A percentile compares a stretch with the other conserved stretches of the same genome.
Conservation (phyloP, 2,797 vertebrate species). For the Pipistrellus pygmaeus region DNA sequence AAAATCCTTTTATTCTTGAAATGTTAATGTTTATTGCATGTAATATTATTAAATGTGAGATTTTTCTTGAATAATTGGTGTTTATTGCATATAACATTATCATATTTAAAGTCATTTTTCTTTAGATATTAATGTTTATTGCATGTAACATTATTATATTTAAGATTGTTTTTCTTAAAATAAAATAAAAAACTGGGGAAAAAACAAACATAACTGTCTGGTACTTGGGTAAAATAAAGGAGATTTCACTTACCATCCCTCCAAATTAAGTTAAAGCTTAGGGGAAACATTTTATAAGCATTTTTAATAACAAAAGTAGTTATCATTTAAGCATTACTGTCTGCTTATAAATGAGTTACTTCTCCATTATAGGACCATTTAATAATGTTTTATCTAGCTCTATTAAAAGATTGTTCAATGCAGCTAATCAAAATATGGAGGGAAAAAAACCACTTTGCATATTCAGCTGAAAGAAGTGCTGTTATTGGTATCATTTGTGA, state of each 20-base stretch:
- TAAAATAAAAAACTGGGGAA: no score
- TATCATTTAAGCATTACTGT: slow-evolving; percentile 59
- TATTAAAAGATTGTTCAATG: slow-evolving; percentile 31
- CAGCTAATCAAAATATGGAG: slow-evolving; percentile 59
- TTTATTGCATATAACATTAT: no score
- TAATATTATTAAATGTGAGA: no score
- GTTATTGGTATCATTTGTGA: slow-evolving; percentile 68
- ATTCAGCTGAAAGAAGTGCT: slow-evolving; percentile 68
- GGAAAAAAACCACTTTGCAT: slow-evolving; percentile 70
- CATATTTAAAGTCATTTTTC: no score
- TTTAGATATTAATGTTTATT: no score
- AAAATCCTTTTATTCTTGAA: no score
- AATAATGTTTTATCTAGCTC: slow-evolving; percentile 16
- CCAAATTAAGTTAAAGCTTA: slow-evolving; percentile 66
- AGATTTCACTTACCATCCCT: background rate
- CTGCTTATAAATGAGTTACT: slow-evolving; percentile 62
- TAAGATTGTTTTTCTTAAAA: no score
- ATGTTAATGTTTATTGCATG: no score
- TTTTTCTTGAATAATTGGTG: no score
- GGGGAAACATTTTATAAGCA: slow-evolving; percentile 63
- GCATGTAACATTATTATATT: no score
- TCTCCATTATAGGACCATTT: slow-evolving; percentile 72
- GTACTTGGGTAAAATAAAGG: slow-evolving; percentile 42
- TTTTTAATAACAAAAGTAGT: slow-evolving; percentile 72
- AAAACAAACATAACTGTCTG: slow-evolving; percentile 30